Evolutionary conservation across 1,140 invertebrate species (phyloP).

Genomic region (Centruroides vittatus): DNA sequence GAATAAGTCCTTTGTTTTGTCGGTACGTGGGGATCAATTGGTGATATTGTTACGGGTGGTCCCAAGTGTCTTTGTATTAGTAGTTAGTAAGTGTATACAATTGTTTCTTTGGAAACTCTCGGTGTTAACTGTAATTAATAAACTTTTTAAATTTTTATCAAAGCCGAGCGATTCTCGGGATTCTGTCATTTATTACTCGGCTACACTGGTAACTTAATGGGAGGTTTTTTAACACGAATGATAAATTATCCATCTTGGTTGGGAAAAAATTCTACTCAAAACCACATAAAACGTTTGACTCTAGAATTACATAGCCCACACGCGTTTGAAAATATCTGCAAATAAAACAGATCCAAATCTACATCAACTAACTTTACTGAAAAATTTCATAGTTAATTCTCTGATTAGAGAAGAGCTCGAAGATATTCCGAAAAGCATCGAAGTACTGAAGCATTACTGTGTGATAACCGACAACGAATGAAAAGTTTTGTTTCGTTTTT

Average conservation of each 20-base stretch:
- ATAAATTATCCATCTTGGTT: constrained; percentile 90
- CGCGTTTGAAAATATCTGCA: constrained; percentile 25
- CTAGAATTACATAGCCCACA: constrained; percentile 70
- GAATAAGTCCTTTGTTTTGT: too few species aligned
- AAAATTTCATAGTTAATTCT: constrained; percentile 15
- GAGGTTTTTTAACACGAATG: constrained; percentile 55
- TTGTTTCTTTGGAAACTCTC: too few species aligned
- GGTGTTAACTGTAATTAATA: too few species aligned
- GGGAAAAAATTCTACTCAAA: constrained; percentile 73
- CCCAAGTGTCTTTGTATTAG: too few species aligned
- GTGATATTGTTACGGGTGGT: too few species aligned
- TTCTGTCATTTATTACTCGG: too few species aligned
- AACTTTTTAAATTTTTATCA: too few species aligned
- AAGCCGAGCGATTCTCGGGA: too few species aligned
- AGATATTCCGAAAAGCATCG: constrained; percentile 15
- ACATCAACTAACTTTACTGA: constrained; percentile 19
- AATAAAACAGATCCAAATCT: constrained; percentile 17
- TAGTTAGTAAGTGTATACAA: too few species aligned
- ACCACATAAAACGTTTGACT: constrained; percentile 64
- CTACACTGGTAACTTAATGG: constrained; percentile 67
- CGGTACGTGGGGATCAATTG: too few species aligned
- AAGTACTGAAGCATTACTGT: constrained; percentile 18
- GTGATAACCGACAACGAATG: constrained; percentile 18
- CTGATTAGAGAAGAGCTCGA: constrained; percentile 15
- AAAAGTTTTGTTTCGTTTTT: too few species aligned